Base-by-base conservation (phyloP, 2,797 vertebrate species). In the Aulostomus chinensis region DNA sequence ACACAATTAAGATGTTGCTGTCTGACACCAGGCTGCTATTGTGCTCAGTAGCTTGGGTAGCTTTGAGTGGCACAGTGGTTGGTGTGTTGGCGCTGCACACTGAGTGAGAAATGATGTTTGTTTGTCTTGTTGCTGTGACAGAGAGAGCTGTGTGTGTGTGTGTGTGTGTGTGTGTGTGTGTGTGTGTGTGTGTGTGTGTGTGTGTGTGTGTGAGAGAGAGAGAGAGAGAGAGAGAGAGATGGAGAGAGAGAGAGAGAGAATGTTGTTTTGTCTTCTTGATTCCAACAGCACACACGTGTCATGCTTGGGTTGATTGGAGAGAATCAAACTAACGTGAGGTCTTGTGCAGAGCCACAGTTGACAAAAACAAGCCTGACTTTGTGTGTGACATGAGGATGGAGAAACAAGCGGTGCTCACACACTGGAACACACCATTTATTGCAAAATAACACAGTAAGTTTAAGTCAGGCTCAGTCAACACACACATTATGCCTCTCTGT, bases 61-160 rank as follows among this genome's bases (percentile, higher is more conserved):
- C 75, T 79, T 50, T 78, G 79, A 82, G 66, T 76, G 80, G 83
- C 77, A 68, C 74, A 59, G 75, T 38, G 52, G 78, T 73, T 63
- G 70, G 64, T 33, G 20, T 73, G 56, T 58, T 53, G 76, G 71
- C 36, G 24, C 42, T 1, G 28, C 73, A 74, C 73, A 71, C 73
- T 51, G 69, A 59, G 55, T 81, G 68, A 78, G 71, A 75, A 71
- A 65, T 29, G 5, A 68, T 76, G 76, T 82, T 78, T 78, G 77
- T 77, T 82, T 80, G 66, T 58, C 46, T 73, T 62, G 74, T 68
- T 78, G 54, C 60, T 7, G 58, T 56, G 43, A 61, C 21, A 7
- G 10, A 57, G 29, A 38, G 36, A 18, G 41, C 5, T 52, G n/a
- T 38, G 53, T 43, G 9, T 40, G 45, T 32, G 45, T 40, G 37